These are phyloP conservation scores for Mugil cephalus DNA, from an alignment of 2,113 vertebrate genomes.

Conservation along the genomic window DNA sequence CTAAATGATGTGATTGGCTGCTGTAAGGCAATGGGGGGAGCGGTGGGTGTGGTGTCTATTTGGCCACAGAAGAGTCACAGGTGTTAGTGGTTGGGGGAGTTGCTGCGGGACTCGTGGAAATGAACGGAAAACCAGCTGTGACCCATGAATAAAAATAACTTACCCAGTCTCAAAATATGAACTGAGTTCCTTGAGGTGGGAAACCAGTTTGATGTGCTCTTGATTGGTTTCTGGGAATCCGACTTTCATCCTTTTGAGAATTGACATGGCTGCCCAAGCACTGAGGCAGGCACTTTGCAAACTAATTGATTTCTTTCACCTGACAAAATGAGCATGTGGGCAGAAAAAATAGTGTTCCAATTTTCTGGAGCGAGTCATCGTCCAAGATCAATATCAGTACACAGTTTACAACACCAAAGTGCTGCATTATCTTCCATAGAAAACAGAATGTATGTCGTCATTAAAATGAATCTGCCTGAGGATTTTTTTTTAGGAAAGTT, in stretches of 20 bases:
- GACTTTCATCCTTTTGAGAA: conserved; percentile 16
- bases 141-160: conserved; percentile 39
- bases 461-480: conserved; percentile 29
- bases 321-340: conserved; percentile 45
- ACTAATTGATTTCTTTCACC: conserved; percentile 52
- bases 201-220: conserved; percentile 32
- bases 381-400: conserved; percentile 58
- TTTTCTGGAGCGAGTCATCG: conserved; percentile 46
- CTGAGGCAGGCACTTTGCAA: conserved; percentile 35
- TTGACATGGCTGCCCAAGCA: conserved; percentile 17
- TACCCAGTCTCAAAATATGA: conserved; percentile 14
- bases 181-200: conserved; percentile 3
- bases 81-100: background rate
- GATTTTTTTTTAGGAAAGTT: background rate
- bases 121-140: conserved; percentile 9
- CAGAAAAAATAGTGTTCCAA: conserved; percentile 29
- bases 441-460: conserved; percentile 25
- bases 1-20: conserved; percentile 41
- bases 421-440: conserved; percentile 36
- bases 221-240: conserved; percentile 52
- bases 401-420: conserved; percentile 42
- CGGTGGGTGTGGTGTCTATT: too few species aligned
- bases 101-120: background rate
- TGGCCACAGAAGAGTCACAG: conserved; percentile 10
- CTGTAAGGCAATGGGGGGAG: conserved; percentile 19